Percentiles rank a stretch among this genome's conserved stretches.
These are phyloP conservation scores for Falco naumanni DNA, from an alignment of 2,797 vertebrate genomes.

Conservation along the genomic window DNA sequence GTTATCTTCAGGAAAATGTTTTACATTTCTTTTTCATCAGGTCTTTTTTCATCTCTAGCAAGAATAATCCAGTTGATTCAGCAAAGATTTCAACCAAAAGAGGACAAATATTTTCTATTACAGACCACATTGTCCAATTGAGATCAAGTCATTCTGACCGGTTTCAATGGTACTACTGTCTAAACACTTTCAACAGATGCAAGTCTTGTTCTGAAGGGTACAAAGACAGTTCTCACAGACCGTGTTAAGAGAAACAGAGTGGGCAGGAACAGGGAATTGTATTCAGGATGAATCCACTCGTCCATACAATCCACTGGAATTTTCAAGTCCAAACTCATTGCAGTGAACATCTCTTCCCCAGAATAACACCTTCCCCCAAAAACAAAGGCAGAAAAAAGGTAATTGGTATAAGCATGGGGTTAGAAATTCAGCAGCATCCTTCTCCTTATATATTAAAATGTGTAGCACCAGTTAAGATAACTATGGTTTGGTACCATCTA, in stretches of 20 bases:
- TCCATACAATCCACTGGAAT: not conserved
- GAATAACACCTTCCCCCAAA: not conserved
- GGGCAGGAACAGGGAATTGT: not conserved
- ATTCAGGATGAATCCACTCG: not conserved
- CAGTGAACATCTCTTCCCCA: not conserved
- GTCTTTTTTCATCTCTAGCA: not conserved
- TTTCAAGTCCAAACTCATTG: not conserved
- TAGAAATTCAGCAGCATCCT: not conserved
- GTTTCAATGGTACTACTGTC: not conserved
- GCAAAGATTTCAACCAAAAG: not conserved
- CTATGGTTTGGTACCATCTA: not conserved
- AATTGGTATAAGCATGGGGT: not conserved
- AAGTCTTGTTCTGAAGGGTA: slow-evolving; percentile 5
- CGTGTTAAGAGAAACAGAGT: not conserved
- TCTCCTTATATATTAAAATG: not conserved
- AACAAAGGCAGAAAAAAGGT: not conserved
- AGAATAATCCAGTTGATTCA: not conserved
- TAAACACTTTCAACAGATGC: not conserved
- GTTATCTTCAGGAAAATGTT: not conserved
- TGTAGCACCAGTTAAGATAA: not conserved
- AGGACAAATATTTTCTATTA: not conserved
- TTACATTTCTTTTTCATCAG: not conserved
- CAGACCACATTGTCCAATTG: not conserved
- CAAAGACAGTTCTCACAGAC: slow-evolving; percentile 1
- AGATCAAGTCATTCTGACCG: not conserved